Base-by-base conservation (phyloP, 2,888 invertebrate genomes). In the Netelia fuscicornis region DNA sequence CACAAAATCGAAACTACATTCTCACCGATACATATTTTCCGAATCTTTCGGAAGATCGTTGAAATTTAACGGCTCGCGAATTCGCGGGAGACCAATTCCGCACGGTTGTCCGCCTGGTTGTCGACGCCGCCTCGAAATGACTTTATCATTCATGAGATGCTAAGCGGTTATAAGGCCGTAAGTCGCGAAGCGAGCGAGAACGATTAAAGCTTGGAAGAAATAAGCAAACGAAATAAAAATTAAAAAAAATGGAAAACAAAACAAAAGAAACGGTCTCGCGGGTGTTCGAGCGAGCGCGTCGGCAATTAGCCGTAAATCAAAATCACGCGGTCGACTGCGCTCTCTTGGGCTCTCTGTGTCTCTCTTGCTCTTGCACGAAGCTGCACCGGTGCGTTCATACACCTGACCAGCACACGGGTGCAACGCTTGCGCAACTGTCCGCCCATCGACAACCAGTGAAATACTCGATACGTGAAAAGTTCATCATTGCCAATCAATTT, bases 251-350 rank as follows among this genome's bases (percentile, higher is more conserved):
- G 6, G 2, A 37, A 37, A 20, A 58, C 1, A 58, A 58, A 10
- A 20, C 17, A 20, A 56, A 30, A 72, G 60, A 48, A 56, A 44
- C 11, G 42, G 44, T 71, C 56, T 58, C 30, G 65, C 82, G 72
- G 71, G 56, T 82, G 71, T 72, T 42, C 65, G 64, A 70, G 70
- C 76, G 56, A 76, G 75, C 82, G 56, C 44, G 20, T 42, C 67
- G 65, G 90, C 90, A 90, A 91, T 90, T 91, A 91, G 89, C 89
- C 87, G 89, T 91, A 91, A 91, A 91, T 91, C 90, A 91, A 91
- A 91, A 91, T 91, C 87, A 88, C 89, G 82, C 90, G 86, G 84
- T 87, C 84, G 70, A 76, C 68, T 75, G 52, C 30, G 8, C 48
- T 44, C 67, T 44, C 54, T 54, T n/a, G 48, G 8, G 11, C 48